These are phyloP conservation scores for Doryteuthis pealeii DNA, from an alignment of 1,140 invertebrate genomes.

Conservation along the genomic window DNA sequence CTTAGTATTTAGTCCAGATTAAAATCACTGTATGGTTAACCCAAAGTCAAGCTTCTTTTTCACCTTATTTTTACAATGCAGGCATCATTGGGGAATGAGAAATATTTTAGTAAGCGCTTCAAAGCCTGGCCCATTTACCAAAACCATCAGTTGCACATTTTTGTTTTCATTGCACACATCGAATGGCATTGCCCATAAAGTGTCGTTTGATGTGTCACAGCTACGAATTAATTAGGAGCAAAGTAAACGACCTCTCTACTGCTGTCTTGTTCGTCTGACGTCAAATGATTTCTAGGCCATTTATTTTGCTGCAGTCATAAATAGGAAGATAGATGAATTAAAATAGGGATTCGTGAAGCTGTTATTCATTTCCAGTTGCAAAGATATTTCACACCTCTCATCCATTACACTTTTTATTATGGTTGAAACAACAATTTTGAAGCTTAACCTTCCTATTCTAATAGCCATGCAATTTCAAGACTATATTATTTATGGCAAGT, in stretches of 20 bases:
- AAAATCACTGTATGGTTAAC: too few relatives aligned
- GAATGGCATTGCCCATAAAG: conserved; percentile 34
- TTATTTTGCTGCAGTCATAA: conserved; percentile 69
- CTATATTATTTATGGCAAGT: conserved; percentile 44
- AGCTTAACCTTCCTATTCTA: conserved; percentile 61
- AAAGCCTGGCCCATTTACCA: too few relatives aligned
- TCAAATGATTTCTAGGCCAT: conserved; percentile 70
- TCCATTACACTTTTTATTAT: conserved; percentile 57
- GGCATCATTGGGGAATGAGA: too few relatives aligned
- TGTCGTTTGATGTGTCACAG: conserved; percentile 45
- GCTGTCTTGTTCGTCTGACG: conserved; percentile 73
- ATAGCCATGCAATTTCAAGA: conserved; percentile 57
- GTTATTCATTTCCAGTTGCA: conserved; percentile 62
- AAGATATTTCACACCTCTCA: too few relatives aligned
- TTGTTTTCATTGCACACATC: conserved; percentile 39
- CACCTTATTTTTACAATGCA: too few relatives aligned
- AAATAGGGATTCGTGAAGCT: conserved; percentile 39
- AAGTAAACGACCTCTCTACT: conserved; percentile 70
- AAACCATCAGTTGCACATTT: conserved; percentile 42
- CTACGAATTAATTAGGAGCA: conserved; percentile 50
- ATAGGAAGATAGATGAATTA: conserved; percentile 61
- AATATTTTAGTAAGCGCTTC: too few relatives aligned
- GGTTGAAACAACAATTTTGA: conserved; percentile 63
- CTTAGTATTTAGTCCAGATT: too few relatives aligned
- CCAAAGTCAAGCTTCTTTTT: too few relatives aligned